These are phyloP conservation scores for Mesocricetus auratus DNA, from an alignment of 2,113 vertebrate genomes.

Conservation along the genomic window DNA sequence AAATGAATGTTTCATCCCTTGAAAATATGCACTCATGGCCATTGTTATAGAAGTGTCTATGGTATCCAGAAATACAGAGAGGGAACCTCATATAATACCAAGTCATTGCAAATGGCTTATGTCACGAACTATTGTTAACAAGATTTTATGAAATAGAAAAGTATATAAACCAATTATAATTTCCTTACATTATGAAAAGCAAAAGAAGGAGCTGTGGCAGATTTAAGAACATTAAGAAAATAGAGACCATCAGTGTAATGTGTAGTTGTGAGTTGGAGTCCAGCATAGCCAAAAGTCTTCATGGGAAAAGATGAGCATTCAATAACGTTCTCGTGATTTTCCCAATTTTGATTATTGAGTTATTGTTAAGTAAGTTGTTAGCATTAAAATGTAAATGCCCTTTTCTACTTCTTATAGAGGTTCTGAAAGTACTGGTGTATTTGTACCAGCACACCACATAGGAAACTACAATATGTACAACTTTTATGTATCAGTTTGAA, in stretches of 20 bases:
- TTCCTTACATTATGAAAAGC: background rate
- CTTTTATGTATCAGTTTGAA: background rate
- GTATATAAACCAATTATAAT: background rate
- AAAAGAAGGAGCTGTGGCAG: background rate
- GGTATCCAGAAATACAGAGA: background rate
- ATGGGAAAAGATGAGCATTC: background rate
- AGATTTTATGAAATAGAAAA: constrained; percentile 26
- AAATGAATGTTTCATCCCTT: constrained; percentile 65
- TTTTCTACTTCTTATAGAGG: background rate
- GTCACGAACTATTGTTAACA: background rate
- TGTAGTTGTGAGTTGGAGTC: background rate
- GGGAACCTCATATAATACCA: background rate
- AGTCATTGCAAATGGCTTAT: background rate
- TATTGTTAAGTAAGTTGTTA: background rate
- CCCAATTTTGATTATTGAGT: background rate
- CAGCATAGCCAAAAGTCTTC: background rate
- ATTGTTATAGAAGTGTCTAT: constrained; percentile 4
- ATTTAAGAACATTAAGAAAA: background rate
- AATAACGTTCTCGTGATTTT: background rate
- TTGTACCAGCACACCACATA: background rate
- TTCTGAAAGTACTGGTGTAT: background rate
- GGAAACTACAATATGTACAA: background rate
- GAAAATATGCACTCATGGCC: background rate
- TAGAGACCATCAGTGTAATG: background rate
- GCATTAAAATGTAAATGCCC: background rate